Evolutionary conservation across 1,140 invertebrate genomes (phyloP), one percentile per base, ranked within the genome.

Genomic region (Planococcus citri): DNA sequence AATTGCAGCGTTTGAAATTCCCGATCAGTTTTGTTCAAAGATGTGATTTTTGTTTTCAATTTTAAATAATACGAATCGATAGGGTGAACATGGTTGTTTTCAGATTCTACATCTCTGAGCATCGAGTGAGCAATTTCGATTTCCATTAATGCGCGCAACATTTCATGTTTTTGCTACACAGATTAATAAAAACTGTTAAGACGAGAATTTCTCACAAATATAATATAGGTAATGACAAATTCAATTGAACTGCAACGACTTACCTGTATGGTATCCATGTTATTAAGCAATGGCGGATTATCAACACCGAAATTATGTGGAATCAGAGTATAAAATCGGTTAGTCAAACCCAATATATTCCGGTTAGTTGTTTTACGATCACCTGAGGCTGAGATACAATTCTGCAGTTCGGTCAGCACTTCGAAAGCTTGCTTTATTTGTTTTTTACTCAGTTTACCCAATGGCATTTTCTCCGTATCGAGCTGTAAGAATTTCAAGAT

Each of bases 381-480:
- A 22, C 79, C 77, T 10, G 78, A 78, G 9, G 79, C 79, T 69
- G 84, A 78, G 4, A 91, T 78, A 10, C 89, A 75, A 29, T 84
- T 78, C 74, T 90, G 85, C 20, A 96, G 77, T 74, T 96, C 89
- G 1, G 83, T 87, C 0, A 98, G 78, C 21, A 96, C 87, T 38
- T 77, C 79, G 76, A 91, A 98, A 0, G 94, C 95, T 64, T 86
- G 81, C 75, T 91, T 84, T 38, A 99, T 88, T 81, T 98, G 95
- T 71, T 88, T 88, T 75, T 90, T 87, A 12, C 95, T 97, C 0
- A 99, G 77, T 81, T 98, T 98, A 60, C 95, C 96, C 1, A 98
- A 80, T 0, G 96, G 96, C 95, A 98, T 96, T 80, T 98, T 97
- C 68, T 95, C 92, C 73, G 92, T 84, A 80, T 98, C 95, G 74